A percentile compares a stretch with the other conserved stretches of the same genome.
phyloP scores from a whole-genome alignment of 2,888 invertebrate species.

The Coelopa pilipes region DNA sequence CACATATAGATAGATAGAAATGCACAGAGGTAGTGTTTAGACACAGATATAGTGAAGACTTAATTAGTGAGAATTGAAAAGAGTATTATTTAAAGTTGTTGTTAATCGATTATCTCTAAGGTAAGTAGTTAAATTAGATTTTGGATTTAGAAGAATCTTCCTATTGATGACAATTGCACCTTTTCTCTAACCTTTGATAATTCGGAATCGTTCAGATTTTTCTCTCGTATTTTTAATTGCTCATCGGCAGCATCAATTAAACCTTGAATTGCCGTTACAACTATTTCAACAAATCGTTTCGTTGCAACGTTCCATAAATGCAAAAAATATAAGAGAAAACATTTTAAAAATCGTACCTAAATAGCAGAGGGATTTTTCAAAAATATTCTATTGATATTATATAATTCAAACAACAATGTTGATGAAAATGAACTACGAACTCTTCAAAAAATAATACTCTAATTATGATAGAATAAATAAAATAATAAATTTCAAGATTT shows the following conservation, averaged over 20 bases:
- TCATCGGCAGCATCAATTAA: slow-evolving; percentile 68
- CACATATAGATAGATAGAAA: no score
- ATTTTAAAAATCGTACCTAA: not conserved
- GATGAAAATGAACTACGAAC: no score
- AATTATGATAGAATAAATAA: slow-evolving; percentile 2
- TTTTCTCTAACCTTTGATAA: slow-evolving; percentile 63
- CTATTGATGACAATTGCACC: not conserved
- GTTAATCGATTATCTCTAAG: no score
- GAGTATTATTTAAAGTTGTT: no score
- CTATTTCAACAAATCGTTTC: slow-evolving; percentile 46
- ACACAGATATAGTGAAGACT: slow-evolving; percentile 16
- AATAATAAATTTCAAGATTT: not conserved
- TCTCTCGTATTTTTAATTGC: slow-evolving; percentile 67
- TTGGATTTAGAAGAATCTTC: not conserved
- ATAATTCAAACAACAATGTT: no score
- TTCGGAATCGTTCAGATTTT: slow-evolving; percentile 57
- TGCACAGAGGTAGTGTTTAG: not conserved
- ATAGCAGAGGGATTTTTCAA: no score
- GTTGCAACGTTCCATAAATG: not conserved
- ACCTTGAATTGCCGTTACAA: slow-evolving; percentile 68
- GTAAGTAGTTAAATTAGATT: no score
- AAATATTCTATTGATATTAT: no score
- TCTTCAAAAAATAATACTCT: no score
- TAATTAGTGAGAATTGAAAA: slow-evolving; percentile 6
- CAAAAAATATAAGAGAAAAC: slow-evolving; percentile 20